Evolutionary conservation across 2,113 vertebrate genomes (phyloP).

Genomic region (Verasper variegatus): DNA sequence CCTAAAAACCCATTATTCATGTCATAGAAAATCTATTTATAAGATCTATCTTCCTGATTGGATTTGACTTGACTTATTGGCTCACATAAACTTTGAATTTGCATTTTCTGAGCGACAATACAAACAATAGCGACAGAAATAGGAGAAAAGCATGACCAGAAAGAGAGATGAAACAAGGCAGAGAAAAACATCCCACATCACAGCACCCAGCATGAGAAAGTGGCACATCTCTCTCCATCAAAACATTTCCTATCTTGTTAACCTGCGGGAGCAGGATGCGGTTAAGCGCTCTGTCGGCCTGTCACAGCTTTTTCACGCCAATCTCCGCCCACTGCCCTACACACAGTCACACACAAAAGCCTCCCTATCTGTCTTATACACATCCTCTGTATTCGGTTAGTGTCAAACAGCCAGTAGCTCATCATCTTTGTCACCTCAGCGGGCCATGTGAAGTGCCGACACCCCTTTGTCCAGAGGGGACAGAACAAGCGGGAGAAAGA

Average conservation of each 20-base stretch:
- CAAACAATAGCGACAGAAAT: background rate
- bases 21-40: background rate
- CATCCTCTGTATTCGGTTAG: background rate
- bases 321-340: slow-evolving; percentile 4
- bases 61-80: background rate
- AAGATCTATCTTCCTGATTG: background rate
- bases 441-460: slow-evolving; percentile 12
- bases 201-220: slow-evolving; percentile 14
- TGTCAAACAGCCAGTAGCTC: slow-evolving; percentile 30
- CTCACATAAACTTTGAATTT: background rate
- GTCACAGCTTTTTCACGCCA: slow-evolving; percentile 41
- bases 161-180: slow-evolving; percentile 14
- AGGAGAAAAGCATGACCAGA: background rate
- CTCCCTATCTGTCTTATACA: slow-evolving; percentile 2
- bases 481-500: background rate
- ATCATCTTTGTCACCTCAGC: slow-evolving; percentile 33
- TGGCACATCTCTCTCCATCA: slow-evolving; percentile 10
- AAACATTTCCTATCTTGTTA: slow-evolving; percentile 47
- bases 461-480: background rate
- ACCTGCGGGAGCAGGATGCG: slow-evolving; percentile 49
- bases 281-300: slow-evolving; percentile 30
- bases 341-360: slow-evolving; percentile 21
- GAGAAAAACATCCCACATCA: background rate
- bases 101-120: background rate
- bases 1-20: background rate